phyloP scores from a whole-genome alignment of 2,113 vertebrate species.

The Austrofundulus limnaeus region DNA sequence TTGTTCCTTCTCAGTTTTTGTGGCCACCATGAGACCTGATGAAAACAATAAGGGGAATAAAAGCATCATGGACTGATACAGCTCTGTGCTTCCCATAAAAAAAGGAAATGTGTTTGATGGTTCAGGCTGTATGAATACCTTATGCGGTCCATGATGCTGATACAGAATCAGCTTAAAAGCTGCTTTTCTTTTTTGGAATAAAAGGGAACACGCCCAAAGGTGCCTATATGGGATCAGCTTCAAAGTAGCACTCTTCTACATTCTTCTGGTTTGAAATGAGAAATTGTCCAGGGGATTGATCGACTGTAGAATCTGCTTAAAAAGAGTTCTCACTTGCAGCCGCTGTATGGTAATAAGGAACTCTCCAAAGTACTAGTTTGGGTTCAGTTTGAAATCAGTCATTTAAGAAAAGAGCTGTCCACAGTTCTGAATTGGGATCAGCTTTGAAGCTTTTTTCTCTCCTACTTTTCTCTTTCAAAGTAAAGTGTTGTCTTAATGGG shows the following conservation, averaged over 20 bases:
- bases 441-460: conserved; percentile 3
- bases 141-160: conserved; percentile 22
- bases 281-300: conserved; percentile 28
- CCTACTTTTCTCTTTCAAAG: not conserved
- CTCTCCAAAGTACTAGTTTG: conserved; percentile 21
- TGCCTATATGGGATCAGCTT: conserved; percentile 33
- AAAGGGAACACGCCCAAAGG: conserved; percentile 13
- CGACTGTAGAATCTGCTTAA: not conserved
- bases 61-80: conserved; percentile 4
- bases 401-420: conserved; percentile 13
- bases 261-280: conserved; percentile 14
- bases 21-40: conserved; percentile 9
- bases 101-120: conserved; percentile 27
- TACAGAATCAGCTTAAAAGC: conserved; percentile 34
- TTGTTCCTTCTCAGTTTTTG: not conserved
- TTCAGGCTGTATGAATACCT: conserved; percentile 21
- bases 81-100: conserved; percentile 17
- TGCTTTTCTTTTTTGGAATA: conserved; percentile 13
- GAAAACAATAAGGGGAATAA: not conserved
- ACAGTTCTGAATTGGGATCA: conserved; percentile 20
- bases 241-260: conserved; percentile 10
- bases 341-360: not conserved
- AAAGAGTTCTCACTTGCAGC: not conserved
- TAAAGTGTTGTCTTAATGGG: not conserved
- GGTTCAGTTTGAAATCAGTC: not conserved